Conservation (phyloP, 2,797 vertebrate species). For the Trichosurus vulpecula region DNA sequence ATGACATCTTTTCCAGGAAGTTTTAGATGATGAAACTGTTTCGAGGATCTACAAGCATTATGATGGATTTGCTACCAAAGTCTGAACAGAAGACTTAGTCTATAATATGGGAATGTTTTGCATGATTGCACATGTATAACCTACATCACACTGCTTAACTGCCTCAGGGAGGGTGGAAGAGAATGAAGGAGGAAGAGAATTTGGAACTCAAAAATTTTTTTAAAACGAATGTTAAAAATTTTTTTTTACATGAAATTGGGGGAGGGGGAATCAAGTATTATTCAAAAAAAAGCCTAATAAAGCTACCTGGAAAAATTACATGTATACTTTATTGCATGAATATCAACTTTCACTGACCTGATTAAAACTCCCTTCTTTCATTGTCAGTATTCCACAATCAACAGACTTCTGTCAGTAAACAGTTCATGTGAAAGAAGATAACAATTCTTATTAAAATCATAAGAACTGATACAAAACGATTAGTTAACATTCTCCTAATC, state of each 20-base stretch:
- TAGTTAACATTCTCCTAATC: neutral
- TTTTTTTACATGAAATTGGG: neutral
- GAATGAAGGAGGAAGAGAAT: neutral
- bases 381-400: neutral
- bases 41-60: constrained; percentile 38
- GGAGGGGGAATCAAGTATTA: constrained; percentile 6
- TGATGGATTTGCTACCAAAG: constrained; percentile 29
- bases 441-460: neutral
- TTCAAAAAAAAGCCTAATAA: neutral
- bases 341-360: neutral
- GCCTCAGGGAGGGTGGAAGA: neutral
- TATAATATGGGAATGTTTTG: neutral
- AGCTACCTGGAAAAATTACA: neutral
- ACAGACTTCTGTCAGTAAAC: neutral
- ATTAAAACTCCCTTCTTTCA: neutral
- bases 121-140: neutral
- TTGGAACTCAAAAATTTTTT: neutral
- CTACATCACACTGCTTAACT: neutral
- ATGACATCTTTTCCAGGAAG: neutral
- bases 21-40: constrained; percentile 8
- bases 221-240: neutral
- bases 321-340: neutral
- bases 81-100: constrained; percentile 26
- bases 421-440: neutral
- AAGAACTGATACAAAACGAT: neutral